Conservation (phyloP, 23 tunicate genomes). For the Aplidium turbinatum region DNA sequence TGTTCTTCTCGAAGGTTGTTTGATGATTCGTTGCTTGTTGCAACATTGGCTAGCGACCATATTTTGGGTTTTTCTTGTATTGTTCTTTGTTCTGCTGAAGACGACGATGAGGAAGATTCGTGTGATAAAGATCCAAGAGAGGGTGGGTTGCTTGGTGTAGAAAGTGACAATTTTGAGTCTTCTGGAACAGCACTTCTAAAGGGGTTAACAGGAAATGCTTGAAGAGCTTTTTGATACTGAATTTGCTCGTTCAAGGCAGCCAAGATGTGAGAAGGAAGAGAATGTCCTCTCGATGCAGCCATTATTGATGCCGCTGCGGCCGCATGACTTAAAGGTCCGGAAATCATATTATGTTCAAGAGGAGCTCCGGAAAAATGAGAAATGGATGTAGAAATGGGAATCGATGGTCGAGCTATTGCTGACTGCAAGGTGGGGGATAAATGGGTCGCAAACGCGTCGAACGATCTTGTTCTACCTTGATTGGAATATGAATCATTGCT, state of each 20-base stretch:
- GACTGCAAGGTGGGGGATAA: constrained; percentile 5
- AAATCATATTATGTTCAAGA: constrained; percentile 27
- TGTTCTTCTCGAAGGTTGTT: constrained; percentile 12
- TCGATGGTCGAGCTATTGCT: constrained; percentile 22
- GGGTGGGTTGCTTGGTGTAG: constrained; percentile 14
- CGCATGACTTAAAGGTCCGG: constrained; percentile 45
- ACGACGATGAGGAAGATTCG: constrained; percentile 42
- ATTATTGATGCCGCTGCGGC: constrained; percentile 58
- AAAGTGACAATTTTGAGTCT: constrained; percentile 16
- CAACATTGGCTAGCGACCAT: constrained; percentile 94
- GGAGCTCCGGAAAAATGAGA: constrained; percentile 19
- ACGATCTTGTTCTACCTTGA: constrained; percentile 22
- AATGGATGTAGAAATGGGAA: constrained; percentile 35
- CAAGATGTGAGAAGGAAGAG: constrained; percentile 65
- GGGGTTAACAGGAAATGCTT: constrained; percentile 33
- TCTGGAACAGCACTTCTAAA: neutral
- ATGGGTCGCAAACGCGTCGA: constrained; percentile 7
- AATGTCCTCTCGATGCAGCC: constrained; percentile 47
- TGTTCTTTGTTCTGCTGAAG: too few species aligned
- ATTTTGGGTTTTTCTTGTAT: constrained; percentile 88
- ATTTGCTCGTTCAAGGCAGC: constrained; percentile 71
- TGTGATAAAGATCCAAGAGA: constrained; percentile 36
- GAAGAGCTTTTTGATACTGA: constrained; percentile 73
- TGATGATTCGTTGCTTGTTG: constrained; percentile 61
- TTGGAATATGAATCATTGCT: constrained; percentile 25